Evolutionary conservation across 2,797 vertebrate species (phyloP).

Genomic region (Coilia nasus): DNA sequence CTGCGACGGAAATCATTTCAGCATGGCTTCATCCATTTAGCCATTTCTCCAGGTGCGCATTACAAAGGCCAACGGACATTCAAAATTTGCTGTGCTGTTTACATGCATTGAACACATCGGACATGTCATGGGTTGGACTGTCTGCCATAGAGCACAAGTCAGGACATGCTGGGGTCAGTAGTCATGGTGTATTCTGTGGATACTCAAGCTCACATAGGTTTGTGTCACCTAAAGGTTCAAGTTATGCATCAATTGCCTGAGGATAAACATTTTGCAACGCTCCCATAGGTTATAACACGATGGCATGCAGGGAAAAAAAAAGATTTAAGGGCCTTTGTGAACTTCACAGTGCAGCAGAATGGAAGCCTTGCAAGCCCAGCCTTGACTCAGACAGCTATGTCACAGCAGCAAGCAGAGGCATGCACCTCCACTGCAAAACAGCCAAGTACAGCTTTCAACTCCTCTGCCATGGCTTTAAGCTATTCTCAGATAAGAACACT

Average conservation of each 20-base stretch:
- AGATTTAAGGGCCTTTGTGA: neutral
- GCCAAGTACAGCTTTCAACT: slow-evolving; percentile 43
- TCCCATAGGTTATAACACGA: neutral
- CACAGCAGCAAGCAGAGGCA: slow-evolving; percentile 60
- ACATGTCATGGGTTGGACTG: neutral
- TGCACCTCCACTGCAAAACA: slow-evolving; percentile 58
- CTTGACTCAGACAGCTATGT: slow-evolving; percentile 55
- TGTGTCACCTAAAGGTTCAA: neutral
- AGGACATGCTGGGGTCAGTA: neutral
- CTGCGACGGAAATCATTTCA: neutral
- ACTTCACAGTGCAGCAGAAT: slow-evolving; percentile 40
- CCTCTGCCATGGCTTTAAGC: neutral
- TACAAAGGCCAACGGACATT: neutral
- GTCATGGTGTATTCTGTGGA: neutral
- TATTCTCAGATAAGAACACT: neutral
- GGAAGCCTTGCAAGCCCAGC: slow-evolving; percentile 43
- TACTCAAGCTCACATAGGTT: neutral
- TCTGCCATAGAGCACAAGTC: neutral
- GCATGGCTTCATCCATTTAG: neutral
- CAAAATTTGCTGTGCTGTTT: neutral
- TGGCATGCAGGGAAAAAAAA: neutral
- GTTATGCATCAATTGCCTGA: neutral
- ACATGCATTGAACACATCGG: neutral
- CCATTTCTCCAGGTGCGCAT: neutral
- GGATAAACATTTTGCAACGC: neutral